Conservation (phyloP, 2,888 invertebrate genomes). For the Torymus texanus region DNA sequence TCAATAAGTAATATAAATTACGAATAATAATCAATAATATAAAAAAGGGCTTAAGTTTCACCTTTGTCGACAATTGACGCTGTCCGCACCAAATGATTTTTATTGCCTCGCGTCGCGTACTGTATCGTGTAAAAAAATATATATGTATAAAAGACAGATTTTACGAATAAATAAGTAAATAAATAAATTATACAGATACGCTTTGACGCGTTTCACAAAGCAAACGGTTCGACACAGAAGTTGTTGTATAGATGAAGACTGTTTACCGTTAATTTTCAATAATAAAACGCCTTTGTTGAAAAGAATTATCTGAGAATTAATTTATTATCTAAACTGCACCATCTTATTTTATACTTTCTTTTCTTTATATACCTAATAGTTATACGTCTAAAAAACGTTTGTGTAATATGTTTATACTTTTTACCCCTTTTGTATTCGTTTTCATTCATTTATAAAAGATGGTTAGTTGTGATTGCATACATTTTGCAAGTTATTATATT, state of each 20-base stretch:
- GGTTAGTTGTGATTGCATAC: constrained; percentile 33
- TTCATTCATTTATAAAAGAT: constrained; percentile 43
- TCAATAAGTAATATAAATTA: constrained; percentile 46
- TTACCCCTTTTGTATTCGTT: constrained; percentile 32
- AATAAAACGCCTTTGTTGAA: constrained; percentile 46
- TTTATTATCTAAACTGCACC: constrained; percentile 45
- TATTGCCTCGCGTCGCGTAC: constrained; percentile 45
- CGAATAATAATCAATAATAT: constrained; percentile 36
- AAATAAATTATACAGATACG: constrained; percentile 53
- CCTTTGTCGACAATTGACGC: constrained; percentile 41
- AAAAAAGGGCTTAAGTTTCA: constrained; percentile 40
- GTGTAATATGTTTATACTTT: constrained; percentile 35
- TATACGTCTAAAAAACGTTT: constrained; percentile 40
- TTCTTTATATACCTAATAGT: constrained; percentile 38
- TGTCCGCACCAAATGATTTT: constrained; percentile 40
- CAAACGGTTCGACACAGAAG: constrained; percentile 20
- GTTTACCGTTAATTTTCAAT: constrained; percentile 40
- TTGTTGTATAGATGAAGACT: constrained; percentile 48
- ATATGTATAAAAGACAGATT: constrained; percentile 47
- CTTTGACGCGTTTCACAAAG: constrained; percentile 35
- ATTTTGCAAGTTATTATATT: constrained; percentile 27
- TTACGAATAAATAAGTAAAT: constrained; percentile 56
- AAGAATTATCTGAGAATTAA: constrained; percentile 33
- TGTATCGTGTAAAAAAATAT: constrained; percentile 50
- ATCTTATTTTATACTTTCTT: constrained; percentile 51